Percentiles rank a stretch among this genome's conserved stretches.
Evolutionary conservation across 2,113 vertebrate species (phyloP).

Genomic region (Oryzias curvinotus): DNA sequence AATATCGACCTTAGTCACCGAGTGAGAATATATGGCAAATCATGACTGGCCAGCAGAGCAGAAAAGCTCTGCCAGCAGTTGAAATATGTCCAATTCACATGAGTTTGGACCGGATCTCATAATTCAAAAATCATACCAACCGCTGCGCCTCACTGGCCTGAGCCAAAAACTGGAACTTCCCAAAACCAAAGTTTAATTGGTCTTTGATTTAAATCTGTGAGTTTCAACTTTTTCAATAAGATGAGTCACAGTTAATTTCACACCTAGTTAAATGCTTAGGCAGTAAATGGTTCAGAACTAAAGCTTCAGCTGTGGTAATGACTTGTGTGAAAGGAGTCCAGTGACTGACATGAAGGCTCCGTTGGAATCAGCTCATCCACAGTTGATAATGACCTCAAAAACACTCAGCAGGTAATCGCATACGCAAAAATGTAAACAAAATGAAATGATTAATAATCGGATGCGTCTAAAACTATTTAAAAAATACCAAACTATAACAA

Average conservation of each 20-base stretch:
- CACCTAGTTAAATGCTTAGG: constrained; percentile 71
- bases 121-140: constrained; percentile 48
- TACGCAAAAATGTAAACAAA: constrained; percentile 6
- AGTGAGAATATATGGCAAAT: constrained; percentile 34
- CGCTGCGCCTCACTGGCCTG: constrained; percentile 28
- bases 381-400: constrained; percentile 21
- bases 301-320: constrained; percentile 45
- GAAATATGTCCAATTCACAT: constrained; percentile 52
- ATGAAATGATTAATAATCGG: not conserved
- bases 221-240: constrained; percentile 39
- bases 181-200: constrained; percentile 45
- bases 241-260: constrained; percentile 69
- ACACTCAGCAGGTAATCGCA: constrained; percentile 27
- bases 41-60: constrained; percentile 44
- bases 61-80: constrained; percentile 37
- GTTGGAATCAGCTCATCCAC: constrained; percentile 24
- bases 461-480: not conserved
- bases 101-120: constrained; percentile 51
- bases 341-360: constrained; percentile 25
- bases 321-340: constrained; percentile 44
- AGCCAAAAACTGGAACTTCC: constrained; percentile 36
- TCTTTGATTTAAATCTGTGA: constrained; percentile 1
- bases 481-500: not conserved
- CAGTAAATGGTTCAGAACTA: constrained; percentile 56
- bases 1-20: constrained; percentile 35